Evolutionary conservation across 2,888 invertebrate species (phyloP), one percentile per base, ranked within the genome.

Genomic region (Chymomyza fuscimana): DNA sequence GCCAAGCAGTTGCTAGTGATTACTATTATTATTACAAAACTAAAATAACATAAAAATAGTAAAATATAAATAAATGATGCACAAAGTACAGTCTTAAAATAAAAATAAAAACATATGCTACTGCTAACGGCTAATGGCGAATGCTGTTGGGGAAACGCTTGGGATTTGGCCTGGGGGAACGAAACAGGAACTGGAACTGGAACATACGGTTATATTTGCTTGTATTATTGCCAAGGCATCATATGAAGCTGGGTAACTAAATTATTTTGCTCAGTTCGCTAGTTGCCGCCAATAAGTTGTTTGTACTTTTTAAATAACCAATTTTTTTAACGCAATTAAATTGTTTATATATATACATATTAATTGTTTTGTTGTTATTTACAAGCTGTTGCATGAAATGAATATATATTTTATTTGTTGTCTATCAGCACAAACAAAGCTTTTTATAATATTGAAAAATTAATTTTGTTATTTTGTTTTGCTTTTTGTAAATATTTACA

Each of bases 211-310:
- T 36, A 36, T 36, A 25, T 25, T 4, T 25, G 40, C 3, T 46
- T 12, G 10, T 12, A 3, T 12, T 46, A 46, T 46, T 46, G 40
- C 40, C 40, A 46, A 46, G 40, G 40, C 40, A 46, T 12, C 40
- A 12, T 12, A 46, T 46, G 40, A 10, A 46, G 40, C 40, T 46
- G 40, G 40, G 12, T 10, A 12, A 46, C 6, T 12, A 12, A 46
- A 46, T 46, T 10, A 12, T 12, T 46, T 46, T 63, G 73, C 73
- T 73, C 51, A 68, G 65, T 67, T 73, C 69, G 70, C 77, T 67
- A 63, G 63, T 63, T 58, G 67, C 63, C 65, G 73, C 67, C 58
- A 60, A 59, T 54, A 12, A 46, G 12, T 46, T 46, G 10, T 36
- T 52, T 16, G 6, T 15, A n/a, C 1, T 52, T 19, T 19, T 19